Percentiles rank a stretch among this genome's conserved stretches.
phyloP scores from a whole-genome alignment of 2,888 invertebrate species.

The Melanargia galathea region DNA sequence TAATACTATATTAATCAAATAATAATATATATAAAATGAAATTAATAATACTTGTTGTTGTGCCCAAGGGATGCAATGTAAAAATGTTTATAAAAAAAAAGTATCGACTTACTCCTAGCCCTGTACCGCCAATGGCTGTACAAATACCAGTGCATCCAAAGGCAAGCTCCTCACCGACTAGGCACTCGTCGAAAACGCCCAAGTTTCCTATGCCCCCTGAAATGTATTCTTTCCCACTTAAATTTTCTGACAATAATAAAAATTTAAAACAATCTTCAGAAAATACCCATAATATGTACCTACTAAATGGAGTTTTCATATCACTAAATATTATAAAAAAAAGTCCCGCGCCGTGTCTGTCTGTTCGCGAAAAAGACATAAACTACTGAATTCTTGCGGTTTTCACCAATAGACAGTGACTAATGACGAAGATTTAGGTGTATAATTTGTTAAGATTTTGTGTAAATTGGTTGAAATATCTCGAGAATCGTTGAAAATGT shows the following conservation, averaged over 20 bases:
- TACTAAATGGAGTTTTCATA: too few relatives aligned
- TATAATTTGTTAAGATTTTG: too few relatives aligned
- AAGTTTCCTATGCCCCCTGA: slow-evolving; percentile 78
- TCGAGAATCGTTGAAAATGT: too few relatives aligned
- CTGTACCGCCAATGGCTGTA: slow-evolving; percentile 52
- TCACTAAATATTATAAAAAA: too few relatives aligned
- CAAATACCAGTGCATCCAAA: slow-evolving; percentile 85
- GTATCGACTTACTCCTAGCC: slow-evolving; percentile 40
- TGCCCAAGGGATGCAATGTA: slow-evolving; percentile 1
- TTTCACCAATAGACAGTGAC: too few relatives aligned
- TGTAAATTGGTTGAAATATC: too few relatives aligned
- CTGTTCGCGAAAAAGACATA: too few relatives aligned
- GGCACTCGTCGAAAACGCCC: slow-evolving; percentile 79
- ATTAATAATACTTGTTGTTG: background rate
- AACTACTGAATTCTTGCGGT: too few relatives aligned
- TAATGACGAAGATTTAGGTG: too few relatives aligned
- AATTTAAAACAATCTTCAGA: background rate
- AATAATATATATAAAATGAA: background rate
- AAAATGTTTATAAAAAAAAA: slow-evolving; percentile 1
- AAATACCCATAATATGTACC: background rate
- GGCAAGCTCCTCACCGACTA: slow-evolving; percentile 83
- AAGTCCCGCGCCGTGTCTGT: too few relatives aligned
- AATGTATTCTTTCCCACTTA: slow-evolving; percentile 44
- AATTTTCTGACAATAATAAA: background rate
- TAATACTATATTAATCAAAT: too few relatives aligned